A percentile compares a stretch with the other conserved stretches of the same genome.
Conservation (phyloP, 2,888 invertebrate species). For the Muscina levida region DNA sequence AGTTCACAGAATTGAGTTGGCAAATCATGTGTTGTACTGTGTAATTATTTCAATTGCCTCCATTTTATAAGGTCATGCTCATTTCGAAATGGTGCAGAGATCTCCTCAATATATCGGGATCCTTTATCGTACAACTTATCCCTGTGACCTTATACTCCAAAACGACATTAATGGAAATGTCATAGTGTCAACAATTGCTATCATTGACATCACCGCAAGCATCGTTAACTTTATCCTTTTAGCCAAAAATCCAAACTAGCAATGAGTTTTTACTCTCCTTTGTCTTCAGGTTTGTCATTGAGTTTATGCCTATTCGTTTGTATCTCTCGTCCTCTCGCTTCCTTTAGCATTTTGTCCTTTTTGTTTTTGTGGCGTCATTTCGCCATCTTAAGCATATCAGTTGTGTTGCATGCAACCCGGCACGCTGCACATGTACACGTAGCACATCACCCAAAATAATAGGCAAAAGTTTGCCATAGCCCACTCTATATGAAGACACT, state of each 20-base stretch:
- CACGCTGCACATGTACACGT: not conserved
- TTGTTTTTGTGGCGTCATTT: conserved; percentile 9
- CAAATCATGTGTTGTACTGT: no score
- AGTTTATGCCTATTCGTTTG: conserved; percentile 26
- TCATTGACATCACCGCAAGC: conserved; percentile 38
- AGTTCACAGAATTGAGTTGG: no score
- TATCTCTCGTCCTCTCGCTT: not conserved
- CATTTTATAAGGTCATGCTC: no score
- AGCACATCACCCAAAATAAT: not conserved
- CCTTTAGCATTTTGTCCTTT: not conserved
- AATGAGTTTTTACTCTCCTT: conserved; percentile 8
- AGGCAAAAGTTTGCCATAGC: conserved; percentile 19
- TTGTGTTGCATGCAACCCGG: not conserved
- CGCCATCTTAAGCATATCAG: conserved; percentile 12
- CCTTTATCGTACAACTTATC: not conserved
- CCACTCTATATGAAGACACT: not conserved
- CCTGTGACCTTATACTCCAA: conserved; percentile 6
- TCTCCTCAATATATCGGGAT: not conserved
- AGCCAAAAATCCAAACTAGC: conserved; percentile 19
- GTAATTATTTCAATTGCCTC: no score
- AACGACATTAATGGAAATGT: conserved; percentile 31
- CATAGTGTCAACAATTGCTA: conserved; percentile 37
- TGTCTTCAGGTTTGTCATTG: conserved; percentile 21
- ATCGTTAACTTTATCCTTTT: conserved; percentile 52
- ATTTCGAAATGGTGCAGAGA: no score